Evolutionary conservation across 2,888 invertebrate species (phyloP).

Genomic region (Timandra comae): DNA sequence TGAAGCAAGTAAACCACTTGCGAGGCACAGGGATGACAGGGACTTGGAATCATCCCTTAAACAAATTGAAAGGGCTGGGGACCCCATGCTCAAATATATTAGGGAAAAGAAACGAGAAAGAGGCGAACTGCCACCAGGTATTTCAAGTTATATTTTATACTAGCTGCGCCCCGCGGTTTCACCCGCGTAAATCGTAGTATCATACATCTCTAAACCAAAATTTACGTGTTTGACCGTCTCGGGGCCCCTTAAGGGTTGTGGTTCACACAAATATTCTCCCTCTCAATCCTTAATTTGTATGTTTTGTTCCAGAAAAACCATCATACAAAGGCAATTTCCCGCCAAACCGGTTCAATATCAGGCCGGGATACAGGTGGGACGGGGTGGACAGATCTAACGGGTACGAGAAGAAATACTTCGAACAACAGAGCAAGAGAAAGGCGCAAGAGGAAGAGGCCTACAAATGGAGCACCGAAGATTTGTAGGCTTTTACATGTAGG

Average conservation of each 20-base stretch:
- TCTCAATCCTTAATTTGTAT: too few species aligned
- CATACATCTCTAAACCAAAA: too few species aligned
- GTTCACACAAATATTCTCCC: too few species aligned
- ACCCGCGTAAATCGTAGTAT: too few species aligned
- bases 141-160: too few species aligned
- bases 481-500: constrained; percentile 83
- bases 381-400: constrained; percentile 98
- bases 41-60: constrained; percentile 89
- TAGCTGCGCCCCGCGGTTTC: too few species aligned
- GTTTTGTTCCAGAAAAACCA: constrained; percentile 76
- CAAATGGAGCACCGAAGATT: constrained; percentile 96
- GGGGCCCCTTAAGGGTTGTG: too few species aligned
- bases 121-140: constrained; percentile 73
- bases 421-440: constrained; percentile 82
- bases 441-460: constrained; percentile 91
- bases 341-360: constrained; percentile 94
- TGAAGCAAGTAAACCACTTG: constrained; percentile 93
- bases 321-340: constrained; percentile 89
- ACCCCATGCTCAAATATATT: constrained; percentile 96
- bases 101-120: constrained; percentile 77
- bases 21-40: constrained; percentile 90
- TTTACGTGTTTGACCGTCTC: too few species aligned
- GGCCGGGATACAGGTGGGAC: constrained; percentile 98
- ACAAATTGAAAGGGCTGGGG: constrained; percentile 87
- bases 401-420: constrained; percentile 93